Conservation (phyloP, 2,797 vertebrate species). For the Chelon labrosus region DNA sequence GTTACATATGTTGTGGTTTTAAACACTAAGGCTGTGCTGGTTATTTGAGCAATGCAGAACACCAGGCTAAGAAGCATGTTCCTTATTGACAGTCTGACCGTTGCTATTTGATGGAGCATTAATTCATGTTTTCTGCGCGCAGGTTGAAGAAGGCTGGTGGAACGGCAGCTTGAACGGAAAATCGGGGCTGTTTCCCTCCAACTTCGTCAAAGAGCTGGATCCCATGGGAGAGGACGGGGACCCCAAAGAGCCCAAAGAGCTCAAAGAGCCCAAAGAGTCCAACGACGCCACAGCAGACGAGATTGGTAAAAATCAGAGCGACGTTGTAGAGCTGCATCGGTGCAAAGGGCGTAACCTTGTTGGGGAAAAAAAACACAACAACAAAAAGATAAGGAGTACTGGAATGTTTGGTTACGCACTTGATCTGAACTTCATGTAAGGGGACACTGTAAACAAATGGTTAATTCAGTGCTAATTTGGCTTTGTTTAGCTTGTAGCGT, state of each 20-base stretch:
- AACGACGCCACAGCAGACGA: conserved; percentile 86
- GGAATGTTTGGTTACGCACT: no score
- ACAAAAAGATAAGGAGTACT: no score
- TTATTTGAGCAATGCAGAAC: neutral
- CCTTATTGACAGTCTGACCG: no score
- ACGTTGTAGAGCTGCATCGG: no score
- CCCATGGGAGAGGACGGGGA: conserved; percentile 86
- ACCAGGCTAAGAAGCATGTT: neutral
- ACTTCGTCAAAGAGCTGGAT: conserved; percentile 96
- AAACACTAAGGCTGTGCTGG: neutral
- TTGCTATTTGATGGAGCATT: no score
- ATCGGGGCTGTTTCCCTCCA: conserved; percentile 93
- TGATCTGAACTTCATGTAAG: no score
- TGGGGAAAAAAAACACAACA: no score
- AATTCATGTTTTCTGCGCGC: no score
- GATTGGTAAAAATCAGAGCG: conserved; percentile 77
- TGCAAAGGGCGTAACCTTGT: no score
- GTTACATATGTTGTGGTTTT: neutral
- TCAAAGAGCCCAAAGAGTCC: conserved; percentile 66
- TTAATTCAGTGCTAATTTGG: no score
- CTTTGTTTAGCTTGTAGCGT: no score
- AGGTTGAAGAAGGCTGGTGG: conserved; percentile 99
- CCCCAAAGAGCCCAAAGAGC: conserved; percentile 69
- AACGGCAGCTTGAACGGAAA: conserved; percentile 89
- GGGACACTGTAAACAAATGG: no score